Evolutionary conservation across 2,797 vertebrate genomes (phyloP).

Genomic region (Oceanodroma leucorhoa): DNA sequence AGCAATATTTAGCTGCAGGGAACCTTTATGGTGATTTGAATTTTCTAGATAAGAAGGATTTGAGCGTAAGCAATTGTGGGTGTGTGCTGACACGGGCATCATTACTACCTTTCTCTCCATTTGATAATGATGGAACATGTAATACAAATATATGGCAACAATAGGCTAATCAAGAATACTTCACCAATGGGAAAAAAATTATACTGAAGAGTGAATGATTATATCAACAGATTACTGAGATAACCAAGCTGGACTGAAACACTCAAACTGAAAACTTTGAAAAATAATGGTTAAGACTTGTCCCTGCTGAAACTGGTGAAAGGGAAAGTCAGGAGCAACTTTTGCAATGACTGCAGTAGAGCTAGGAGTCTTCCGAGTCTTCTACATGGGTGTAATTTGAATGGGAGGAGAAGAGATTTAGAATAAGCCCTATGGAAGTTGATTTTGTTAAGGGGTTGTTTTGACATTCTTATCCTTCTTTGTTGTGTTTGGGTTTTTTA

Average conservation of each 20-base stretch:
- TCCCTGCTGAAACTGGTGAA: background rate
- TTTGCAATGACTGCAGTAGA: background rate
- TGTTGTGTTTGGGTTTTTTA: background rate
- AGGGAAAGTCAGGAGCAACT: background rate
- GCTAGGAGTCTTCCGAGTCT: background rate
- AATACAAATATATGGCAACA: background rate
- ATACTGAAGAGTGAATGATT: background rate
- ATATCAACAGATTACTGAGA: background rate
- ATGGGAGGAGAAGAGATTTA: background rate
- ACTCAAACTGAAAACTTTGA: background rate
- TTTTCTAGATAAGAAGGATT: conserved; percentile 37
- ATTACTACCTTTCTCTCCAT: conserved; percentile 14
- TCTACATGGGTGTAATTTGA: background rate
- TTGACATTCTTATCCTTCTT: background rate
- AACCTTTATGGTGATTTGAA: conserved; percentile 37
- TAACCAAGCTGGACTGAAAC: background rate
- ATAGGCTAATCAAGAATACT: background rate
- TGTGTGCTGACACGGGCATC: conserved; percentile 13
- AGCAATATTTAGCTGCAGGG: conserved; percentile 49
- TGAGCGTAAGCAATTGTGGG: conserved; percentile 20
- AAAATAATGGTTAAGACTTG: background rate
- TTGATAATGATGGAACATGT: background rate
- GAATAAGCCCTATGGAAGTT: background rate
- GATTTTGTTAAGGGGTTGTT: background rate
- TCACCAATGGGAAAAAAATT: background rate